A percentile compares a stretch with the other conserved stretches of the same genome.
These are phyloP conservation scores for Rotaria sp. DNA, from an alignment of 2,888 invertebrate species.

Conservation along the genomic window DNA sequence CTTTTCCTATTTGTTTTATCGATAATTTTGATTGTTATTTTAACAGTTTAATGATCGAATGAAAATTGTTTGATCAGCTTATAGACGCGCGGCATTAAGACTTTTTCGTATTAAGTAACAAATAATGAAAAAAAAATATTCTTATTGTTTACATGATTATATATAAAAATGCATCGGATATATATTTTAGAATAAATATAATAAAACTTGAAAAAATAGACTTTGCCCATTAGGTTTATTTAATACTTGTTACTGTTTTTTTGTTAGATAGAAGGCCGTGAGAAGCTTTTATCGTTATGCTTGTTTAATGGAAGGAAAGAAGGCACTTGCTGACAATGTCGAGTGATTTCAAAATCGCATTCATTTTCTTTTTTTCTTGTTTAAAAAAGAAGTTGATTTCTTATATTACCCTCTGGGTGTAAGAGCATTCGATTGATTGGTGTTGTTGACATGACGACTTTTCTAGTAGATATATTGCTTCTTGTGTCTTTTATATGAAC, in stretches of 20 bases:
- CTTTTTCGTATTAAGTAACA: neutral
- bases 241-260: neutral
- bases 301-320: neutral
- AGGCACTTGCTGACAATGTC: neutral
- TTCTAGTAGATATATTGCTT: neutral
- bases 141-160: neutral
- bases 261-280: neutral
- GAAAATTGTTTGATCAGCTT: neutral
- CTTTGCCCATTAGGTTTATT: neutral
- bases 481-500: neutral
- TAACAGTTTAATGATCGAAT: neutral
- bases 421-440: neutral
- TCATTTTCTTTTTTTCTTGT: neutral
- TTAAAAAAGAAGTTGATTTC: neutral
- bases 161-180: neutral
- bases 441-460: constrained; percentile 10
- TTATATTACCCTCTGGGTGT: neutral
- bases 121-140: constrained; percentile 1
- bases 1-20: neutral
- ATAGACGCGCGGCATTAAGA: neutral
- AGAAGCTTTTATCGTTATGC: neutral
- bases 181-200: neutral
- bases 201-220: neutral
- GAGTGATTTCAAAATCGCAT: neutral
- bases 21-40: neutral